These are phyloP conservation scores for Patiria miniata DNA, from an alignment of 35 echinoderm and acorn worm genomes.

Conservation along the genomic window DNA sequence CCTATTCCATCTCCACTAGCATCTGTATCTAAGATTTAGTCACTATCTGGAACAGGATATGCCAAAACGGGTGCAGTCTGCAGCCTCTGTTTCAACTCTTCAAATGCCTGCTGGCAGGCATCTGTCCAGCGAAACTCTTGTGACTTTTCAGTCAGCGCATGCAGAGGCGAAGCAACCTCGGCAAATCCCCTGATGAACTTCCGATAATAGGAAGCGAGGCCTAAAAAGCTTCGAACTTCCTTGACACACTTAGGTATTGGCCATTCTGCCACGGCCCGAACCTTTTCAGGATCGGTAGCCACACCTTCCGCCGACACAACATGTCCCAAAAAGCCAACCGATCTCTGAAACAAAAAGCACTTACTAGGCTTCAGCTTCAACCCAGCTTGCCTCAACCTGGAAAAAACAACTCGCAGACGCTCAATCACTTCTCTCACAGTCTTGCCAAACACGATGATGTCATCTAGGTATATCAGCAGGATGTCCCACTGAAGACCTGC, in stretches of 20 bases:
- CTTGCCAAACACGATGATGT: too few species aligned
- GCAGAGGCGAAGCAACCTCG: conserved; percentile 36
- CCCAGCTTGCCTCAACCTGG: conserved; percentile 11
- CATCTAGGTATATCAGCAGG: too few species aligned
- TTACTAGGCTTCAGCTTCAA: conserved; percentile 68
- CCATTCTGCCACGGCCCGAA: conserved; percentile 40
- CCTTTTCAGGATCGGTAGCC: conserved; percentile 52
- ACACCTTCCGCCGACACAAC: conserved; percentile 57
- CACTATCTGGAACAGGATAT: conserved; percentile 37
- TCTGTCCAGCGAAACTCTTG: conserved; percentile 42
- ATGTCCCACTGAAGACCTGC: too few species aligned
- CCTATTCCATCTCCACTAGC: conserved; percentile 67
- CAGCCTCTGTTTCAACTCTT: conserved; percentile 33
- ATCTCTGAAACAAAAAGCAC: conserved; percentile 40
- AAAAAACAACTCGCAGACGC: conserved; percentile 42
- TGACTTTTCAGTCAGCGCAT: conserved; percentile 44
- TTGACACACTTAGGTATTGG: conserved; percentile 26
- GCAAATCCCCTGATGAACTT: conserved; percentile 55
- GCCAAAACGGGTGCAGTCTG: conserved; percentile 50
- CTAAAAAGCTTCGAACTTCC: conserved; percentile 65
- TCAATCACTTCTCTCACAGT: neutral
- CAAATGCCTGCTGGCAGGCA: conserved; percentile 44
- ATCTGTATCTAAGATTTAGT: conserved; percentile 77
- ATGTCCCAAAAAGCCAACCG: conserved; percentile 51
- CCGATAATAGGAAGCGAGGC: conserved; percentile 68